Evolutionary conservation across 1,140 invertebrate species (phyloP).

Genomic region (Samia ricini): DNA sequence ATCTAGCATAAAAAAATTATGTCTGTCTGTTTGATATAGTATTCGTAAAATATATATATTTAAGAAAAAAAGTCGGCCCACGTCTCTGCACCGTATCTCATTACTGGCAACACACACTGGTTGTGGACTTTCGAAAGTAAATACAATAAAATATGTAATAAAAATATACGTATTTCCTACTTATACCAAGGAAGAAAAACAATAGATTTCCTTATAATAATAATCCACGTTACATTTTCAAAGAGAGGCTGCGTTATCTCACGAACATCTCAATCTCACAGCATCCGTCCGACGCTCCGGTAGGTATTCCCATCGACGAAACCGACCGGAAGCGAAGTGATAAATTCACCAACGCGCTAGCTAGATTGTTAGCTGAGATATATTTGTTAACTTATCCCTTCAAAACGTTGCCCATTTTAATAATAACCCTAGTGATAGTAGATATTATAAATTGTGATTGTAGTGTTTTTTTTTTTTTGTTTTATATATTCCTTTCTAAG

Average conservation of each 20-base stretch:
- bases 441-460: no score
- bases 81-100: no score
- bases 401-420: neutral
- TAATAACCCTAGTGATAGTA: no score
- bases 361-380: neutral
- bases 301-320: slow-evolving; percentile 9
- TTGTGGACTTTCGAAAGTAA: no score
- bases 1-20: no score
- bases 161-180: neutral
- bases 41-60: no score
- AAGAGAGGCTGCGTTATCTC: neutral
- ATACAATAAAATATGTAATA: no score
- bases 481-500: no score
- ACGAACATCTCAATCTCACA: neutral
- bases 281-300: slow-evolving; percentile 1
- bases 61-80: no score
- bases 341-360: slow-evolving; percentile 5
- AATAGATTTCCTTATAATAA: neutral
- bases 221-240: neutral
- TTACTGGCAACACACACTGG: no score
- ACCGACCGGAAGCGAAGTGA: slow-evolving; percentile 1
- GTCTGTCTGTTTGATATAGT: no score
- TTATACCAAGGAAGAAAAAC: neutral
- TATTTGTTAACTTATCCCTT: neutral
- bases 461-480: no score